phyloP scores from a whole-genome alignment of 30 jellyfish, hydroid and myxozoan genomes.

The Aurelia aurita complex sp. Pacific region DNA sequence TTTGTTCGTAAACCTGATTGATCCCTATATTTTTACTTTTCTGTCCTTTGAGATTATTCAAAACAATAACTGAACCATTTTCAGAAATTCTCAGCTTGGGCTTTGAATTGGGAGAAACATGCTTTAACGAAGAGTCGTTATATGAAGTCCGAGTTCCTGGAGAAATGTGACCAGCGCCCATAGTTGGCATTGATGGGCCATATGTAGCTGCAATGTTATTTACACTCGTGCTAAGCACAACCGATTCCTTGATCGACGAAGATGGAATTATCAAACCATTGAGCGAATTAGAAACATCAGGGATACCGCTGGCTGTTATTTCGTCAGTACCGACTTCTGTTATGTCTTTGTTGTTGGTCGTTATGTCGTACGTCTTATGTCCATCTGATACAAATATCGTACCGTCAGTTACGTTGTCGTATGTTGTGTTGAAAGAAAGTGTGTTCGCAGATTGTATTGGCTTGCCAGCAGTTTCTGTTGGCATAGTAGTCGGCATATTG shows the following conservation, averaged over 20 bases:
- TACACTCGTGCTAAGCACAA: neutral
- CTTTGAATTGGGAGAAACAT: constrained; percentile 43
- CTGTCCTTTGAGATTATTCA: constrained; percentile 6
- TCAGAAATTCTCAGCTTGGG: constrained; percentile 46
- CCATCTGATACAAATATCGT: constrained; percentile 1
- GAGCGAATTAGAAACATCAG: neutral
- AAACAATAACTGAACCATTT: constrained; percentile 50
- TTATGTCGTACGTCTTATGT: constrained; percentile 32
- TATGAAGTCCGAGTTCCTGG: constrained; percentile 21
- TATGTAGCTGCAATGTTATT: neutral
- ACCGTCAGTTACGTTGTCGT: constrained; percentile 1
- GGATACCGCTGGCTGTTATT: neutral
- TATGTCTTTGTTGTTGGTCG: neutral
- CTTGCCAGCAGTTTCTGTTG: neutral
- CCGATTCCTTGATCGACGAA: neutral
- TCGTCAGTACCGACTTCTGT: no score
- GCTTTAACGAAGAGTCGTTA: constrained; percentile 12
- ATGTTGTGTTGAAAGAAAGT: neutral
- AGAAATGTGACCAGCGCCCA: constrained; percentile 32
- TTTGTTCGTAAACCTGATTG: constrained; percentile 21
- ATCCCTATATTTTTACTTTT: constrained; percentile 24
- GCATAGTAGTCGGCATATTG: neutral
- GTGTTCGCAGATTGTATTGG: neutral
- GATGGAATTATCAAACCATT: neutral
- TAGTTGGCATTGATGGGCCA: constrained; percentile 1